A percentile compares a stretch with the other conserved stretches of the same genome.
Conservation (phyloP, 1,140 invertebrate species). For the Hestina assimilis region DNA sequence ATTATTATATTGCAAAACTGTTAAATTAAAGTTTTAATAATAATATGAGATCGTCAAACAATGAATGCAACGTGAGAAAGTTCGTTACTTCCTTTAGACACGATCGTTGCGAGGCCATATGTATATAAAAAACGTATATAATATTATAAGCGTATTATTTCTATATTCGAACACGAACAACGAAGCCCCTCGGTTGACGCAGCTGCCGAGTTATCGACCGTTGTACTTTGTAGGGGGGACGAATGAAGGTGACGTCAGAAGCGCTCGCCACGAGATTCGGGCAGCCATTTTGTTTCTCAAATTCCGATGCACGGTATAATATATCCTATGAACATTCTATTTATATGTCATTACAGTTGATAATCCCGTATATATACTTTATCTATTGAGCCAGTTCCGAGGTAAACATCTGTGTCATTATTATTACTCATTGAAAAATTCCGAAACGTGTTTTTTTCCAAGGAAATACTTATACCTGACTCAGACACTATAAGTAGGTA, state of each 20-base stretch:
- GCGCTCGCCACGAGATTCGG: constrained; percentile 4
- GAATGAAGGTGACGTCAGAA: constrained; percentile 25
- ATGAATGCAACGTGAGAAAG: constrained; percentile 30
- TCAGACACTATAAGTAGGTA: background rate
- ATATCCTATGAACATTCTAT: background rate
- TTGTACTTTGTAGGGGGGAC: constrained; percentile 11
- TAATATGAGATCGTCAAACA: background rate
- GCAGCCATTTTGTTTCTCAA: constrained; percentile 27
- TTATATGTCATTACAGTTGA: background rate
- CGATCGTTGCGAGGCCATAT: constrained; percentile 15
- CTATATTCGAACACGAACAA: constrained; percentile 13
- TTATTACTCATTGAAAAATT: constrained; percentile 1
- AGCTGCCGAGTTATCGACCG: constrained; percentile 28
- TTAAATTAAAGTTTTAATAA: no score
- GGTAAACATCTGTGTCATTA: background rate
- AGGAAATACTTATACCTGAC: background rate
- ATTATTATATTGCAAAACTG: no score
- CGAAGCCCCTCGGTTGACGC: constrained; percentile 16
- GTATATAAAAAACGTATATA: constrained; percentile 31
- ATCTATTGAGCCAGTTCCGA: background rate
- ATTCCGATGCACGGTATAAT: background rate
- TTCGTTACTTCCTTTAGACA: constrained; percentile 32
- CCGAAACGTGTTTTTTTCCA: no score
- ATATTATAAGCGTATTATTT: constrained; percentile 18
- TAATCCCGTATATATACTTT: background rate